phyloP scores from a whole-genome alignment of 2,797 vertebrate genomes.

The Pseudomugil tenellus region DNA sequence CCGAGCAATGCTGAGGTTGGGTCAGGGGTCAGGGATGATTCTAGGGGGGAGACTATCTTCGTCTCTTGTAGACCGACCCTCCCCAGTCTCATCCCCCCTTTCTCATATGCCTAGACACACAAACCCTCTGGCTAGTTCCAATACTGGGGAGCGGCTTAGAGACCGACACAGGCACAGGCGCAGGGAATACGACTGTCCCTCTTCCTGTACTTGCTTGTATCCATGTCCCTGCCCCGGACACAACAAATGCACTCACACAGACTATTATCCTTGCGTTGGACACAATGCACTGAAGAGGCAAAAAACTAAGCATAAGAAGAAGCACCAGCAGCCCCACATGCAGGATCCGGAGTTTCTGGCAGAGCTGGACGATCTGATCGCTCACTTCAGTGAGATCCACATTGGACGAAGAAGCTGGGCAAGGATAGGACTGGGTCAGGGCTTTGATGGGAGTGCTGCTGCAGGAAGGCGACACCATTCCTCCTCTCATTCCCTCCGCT shows the following conservation, averaged over 20 bases:
- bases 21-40: slow-evolving; percentile 62
- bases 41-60: slow-evolving; percentile 71
- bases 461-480: slow-evolving; percentile 74
- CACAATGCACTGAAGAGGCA: slow-evolving; percentile 92
- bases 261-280: slow-evolving; percentile 79
- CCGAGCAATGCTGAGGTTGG: slow-evolving; percentile 64
- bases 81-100: slow-evolving; percentile 71
- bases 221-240: slow-evolving; percentile 72
- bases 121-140: slow-evolving; percentile 66
- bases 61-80: slow-evolving; percentile 84
- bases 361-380: slow-evolving; percentile 91
- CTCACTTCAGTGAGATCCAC: slow-evolving; percentile 89
- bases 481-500: slow-evolving; percentile 87
- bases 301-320: slow-evolving; percentile 96
- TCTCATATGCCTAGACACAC: slow-evolving; percentile 65
- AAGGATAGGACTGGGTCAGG: slow-evolving; percentile 56
- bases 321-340: slow-evolving; percentile 90
- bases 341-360: slow-evolving; percentile 94
- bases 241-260: slow-evolving; percentile 69
- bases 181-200: slow-evolving; percentile 85
- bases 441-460: slow-evolving; percentile 57
- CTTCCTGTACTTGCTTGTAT: slow-evolving; percentile 69
- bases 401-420: slow-evolving; percentile 88
- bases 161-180: slow-evolving; percentile 93
- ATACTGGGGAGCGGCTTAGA: slow-evolving; percentile 80